phyloP scores from a whole-genome alignment of 2,888 invertebrate genomes.

The Apotomis betuletana region DNA sequence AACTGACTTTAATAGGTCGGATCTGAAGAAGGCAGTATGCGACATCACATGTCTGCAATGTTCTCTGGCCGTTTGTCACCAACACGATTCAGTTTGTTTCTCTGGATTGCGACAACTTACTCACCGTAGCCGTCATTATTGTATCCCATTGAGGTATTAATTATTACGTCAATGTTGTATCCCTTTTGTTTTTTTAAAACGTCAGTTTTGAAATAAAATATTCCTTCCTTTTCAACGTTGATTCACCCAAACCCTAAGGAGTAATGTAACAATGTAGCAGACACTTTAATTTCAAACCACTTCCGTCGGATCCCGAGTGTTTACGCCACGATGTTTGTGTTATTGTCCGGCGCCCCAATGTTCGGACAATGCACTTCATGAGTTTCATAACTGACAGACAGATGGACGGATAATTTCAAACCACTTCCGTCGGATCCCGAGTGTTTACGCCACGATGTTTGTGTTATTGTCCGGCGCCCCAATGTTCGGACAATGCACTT shows the following conservation, averaged over 20 bases:
- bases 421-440: constrained; percentile 12
- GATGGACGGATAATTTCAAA: constrained; percentile 25
- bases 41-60: too few species aligned
- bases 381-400: background rate
- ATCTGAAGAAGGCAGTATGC: too few species aligned
- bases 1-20: too few species aligned
- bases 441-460: constrained; percentile 25
- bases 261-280: background rate
- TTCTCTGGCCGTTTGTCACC: too few species aligned
- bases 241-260: background rate
- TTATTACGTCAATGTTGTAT: too few species aligned
- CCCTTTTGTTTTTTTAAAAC: too few species aligned
- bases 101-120: too few species aligned
- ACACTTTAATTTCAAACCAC: constrained; percentile 18
- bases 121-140: too few species aligned
- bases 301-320: constrained; percentile 19
- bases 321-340: constrained; percentile 26
- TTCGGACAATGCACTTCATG: constrained; percentile 19
- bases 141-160: too few species aligned
- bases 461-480: constrained; percentile 17
- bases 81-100: too few species aligned
- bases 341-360: constrained; percentile 10
- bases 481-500: constrained; percentile 17
- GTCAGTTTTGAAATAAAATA: too few species aligned
- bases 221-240: too few species aligned